Base-by-base conservation (phyloP, 2,797 vertebrate genomes). In the Huso huso region DNA sequence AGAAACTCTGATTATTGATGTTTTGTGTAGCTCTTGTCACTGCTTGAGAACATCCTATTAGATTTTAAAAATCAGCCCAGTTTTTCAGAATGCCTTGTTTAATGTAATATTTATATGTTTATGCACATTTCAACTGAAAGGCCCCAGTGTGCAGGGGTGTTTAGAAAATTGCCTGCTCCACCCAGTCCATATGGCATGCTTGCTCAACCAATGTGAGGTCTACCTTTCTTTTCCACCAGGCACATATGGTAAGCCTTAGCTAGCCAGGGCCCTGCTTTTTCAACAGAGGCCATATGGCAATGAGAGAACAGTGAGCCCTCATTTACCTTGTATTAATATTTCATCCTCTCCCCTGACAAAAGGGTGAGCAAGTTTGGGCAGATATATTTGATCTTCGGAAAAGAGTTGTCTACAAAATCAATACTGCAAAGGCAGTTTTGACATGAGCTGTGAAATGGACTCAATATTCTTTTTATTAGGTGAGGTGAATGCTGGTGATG, bases 1-100 rank as follows among this genome's bases (percentile, higher is more conserved):
- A 87, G 85, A 84, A 84, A 81, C 77, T 76, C 80, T 85, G 84
- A 84, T 89, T 89, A 91, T 90, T 90, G 88, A 78, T 76, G 77
- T 73, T 74, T 71, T 72, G 84, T 86, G 79, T 79, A 76, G 82
- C 81, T 79, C 78, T 88, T 81, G 83, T 83, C 81, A 82, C 74
- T 81, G 80, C 79, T 86, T 84, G 82, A 87, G 86, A 90, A 79
- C 80, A 84, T 86, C 82, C 79, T 83, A 85, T 81, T 87, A 88
- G 86, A 88, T 78, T 78, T 80, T 85, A 83, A 89, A 81, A 89
- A 89, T 82, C 83, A 85, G 86, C 87, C 78, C 73, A 80, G 82
- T 86, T 85, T 58, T 84, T 84, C 75, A 86, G 76, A 69, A 72
- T 69, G 82, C 79, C 80, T 83, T 79, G 64, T 79, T 75, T 51